Conservation (phyloP, 2,888 invertebrate species). For the Chrysotoxum bicinctum region DNA sequence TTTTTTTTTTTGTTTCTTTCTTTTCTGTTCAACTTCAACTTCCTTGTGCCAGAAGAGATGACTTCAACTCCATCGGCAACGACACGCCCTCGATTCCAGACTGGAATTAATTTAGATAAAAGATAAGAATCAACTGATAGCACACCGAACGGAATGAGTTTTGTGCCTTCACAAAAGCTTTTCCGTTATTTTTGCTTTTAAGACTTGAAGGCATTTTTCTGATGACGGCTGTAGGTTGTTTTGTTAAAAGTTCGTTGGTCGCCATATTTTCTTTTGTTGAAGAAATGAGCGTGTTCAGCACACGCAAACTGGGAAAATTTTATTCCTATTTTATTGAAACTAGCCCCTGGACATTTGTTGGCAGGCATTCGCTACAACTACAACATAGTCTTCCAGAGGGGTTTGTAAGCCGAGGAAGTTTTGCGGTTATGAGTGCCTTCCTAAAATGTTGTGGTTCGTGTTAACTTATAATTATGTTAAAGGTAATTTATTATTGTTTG, state of each 20-base stretch:
- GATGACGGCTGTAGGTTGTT: constrained; percentile 27
- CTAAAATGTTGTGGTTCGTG: constrained; percentile 54
- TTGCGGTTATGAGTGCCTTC: constrained; percentile 5
- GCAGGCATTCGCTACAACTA: not conserved
- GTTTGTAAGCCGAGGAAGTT: not conserved
- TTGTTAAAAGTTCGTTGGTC: constrained; percentile 25
- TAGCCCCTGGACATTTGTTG: constrained; percentile 2
- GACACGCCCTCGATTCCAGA: constrained; percentile 64
- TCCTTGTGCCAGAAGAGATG: constrained; percentile 13
- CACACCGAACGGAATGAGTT: constrained; percentile 45
- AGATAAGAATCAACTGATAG: constrained; percentile 69
- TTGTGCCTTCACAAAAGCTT: constrained; percentile 31
- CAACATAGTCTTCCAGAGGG: not conserved
- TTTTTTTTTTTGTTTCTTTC: not conserved
- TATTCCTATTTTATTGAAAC: constrained; percentile 22
- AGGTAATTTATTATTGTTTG: constrained; percentile 24
- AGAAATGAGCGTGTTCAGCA: constrained; percentile 32
- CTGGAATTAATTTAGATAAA: constrained; percentile 70
- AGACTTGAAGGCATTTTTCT: constrained; percentile 44
- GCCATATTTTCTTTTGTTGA: constrained; percentile 6
- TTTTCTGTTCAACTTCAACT: constrained; percentile 14
- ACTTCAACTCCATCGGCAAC: constrained; percentile 17
- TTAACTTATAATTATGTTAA: constrained; percentile 50
- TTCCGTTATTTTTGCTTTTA: not conserved
- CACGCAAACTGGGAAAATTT: constrained; percentile 43